Percentiles rank a stretch among this genome's conserved stretches.
phyloP scores from a whole-genome alignment of 2,113 vertebrate species.

The Trachemys scripta region DNA sequence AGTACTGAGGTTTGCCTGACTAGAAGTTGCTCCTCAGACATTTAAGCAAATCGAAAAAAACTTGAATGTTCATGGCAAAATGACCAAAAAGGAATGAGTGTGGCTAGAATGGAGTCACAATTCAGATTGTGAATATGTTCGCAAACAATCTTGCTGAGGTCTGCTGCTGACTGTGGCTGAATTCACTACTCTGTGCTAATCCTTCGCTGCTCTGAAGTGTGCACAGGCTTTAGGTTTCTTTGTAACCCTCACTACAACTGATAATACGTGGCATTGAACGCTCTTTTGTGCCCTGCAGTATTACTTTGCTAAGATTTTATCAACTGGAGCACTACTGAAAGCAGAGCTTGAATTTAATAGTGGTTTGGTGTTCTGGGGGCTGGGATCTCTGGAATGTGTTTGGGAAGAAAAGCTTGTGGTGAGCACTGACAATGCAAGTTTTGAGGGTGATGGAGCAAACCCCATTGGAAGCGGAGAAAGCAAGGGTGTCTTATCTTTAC shows the following conservation, averaged over 20 bases:
- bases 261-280: not conserved
- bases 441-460: not conserved
- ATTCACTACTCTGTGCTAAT: not conserved
- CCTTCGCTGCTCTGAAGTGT: not conserved
- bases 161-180: rapidly evolving
- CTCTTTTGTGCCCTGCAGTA: not conserved
- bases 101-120: not conserved
- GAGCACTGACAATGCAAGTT: not conserved
- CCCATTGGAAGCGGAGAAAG: not conserved
- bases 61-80: not conserved
- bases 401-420: not conserved
- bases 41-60: not conserved
- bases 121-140: not conserved
- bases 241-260: rapidly evolving
- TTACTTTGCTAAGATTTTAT: not conserved
- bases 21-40: not conserved
- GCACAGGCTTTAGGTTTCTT: not conserved
- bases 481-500: not conserved
- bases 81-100: not conserved
- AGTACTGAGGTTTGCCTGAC: not conserved
- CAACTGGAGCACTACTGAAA: not conserved
- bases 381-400: not conserved
- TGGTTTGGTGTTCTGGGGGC: not conserved
- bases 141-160: not conserved
- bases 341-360: not conserved